Evolutionary conservation across 2,113 vertebrate species (phyloP), one percentile per base, ranked within the genome.

Genomic region (Mirounga angustirostris): DNA sequence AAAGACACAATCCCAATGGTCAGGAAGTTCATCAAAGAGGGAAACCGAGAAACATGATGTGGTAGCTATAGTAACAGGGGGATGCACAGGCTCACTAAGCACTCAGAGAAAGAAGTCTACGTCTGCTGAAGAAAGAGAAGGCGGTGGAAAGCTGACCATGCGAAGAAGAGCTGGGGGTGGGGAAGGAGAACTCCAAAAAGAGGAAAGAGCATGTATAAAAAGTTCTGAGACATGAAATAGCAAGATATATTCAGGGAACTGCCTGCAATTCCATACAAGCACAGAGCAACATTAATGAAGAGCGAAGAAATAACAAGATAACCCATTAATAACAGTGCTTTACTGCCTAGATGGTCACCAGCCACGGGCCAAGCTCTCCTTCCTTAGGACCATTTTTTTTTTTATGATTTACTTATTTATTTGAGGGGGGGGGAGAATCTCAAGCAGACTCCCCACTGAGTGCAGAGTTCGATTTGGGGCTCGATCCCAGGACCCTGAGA

Each of bases 101-200:
- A 12, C 30, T 28, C 82, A 89, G 54, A 83, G 69, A 67, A 82
- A 30, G 63, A 74, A 81, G 73, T 8, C 5, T 18, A 46, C 59
- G 22, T 58, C 16, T 67, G 52, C 76, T 89, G 50, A 74, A 82
- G 56, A 61, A 81, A 82, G 56, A 74, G 40, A 87, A 88, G 58
- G 13, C 36, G 33, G 46, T 0, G 9, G 50, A 82, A 79, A 79
- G 65, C 56, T 81, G n/a, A 63, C 63, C 73, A 63, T 5, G 28
- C 12, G 43, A 69, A 85, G 36, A 40, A 90, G 12, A 74, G 26
- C n/a, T 90, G 11, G 6, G 78, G 5, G 33, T 46, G 40, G 46
- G 88, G 82, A 71, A 84, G 67, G 61, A 73, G 69, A 96, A 89
- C n/a, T 84, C 59, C n/a, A 52, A 21, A 52, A 52, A 89, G 71